A percentile compares a stretch with the other conserved stretches of the same genome.
Evolutionary conservation across 2,113 vertebrate genomes (phyloP).

Genomic region (Oxygymnocypris stewartii): DNA sequence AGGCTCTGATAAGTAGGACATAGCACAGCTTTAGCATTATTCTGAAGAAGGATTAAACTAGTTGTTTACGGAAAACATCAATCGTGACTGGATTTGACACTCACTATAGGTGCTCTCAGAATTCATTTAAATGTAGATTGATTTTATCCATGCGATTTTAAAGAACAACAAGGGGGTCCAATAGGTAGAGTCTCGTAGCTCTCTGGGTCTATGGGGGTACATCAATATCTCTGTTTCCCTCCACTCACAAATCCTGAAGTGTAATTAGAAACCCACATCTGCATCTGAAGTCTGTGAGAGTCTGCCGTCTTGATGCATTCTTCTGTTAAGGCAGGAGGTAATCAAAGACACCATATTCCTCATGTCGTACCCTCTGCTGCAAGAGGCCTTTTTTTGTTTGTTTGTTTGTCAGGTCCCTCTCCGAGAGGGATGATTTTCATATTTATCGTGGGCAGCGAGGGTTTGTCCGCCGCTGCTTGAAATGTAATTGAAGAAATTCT

Average conservation of each 20-base stretch:
- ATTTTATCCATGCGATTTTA: conserved; percentile 40
- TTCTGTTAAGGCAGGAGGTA: conserved; percentile 22
- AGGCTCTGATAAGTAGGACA: background rate
- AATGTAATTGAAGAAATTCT: conserved; percentile 63
- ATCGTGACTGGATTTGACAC: background rate
- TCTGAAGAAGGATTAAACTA: background rate
- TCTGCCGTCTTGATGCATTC: conserved; percentile 6
- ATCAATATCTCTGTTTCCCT: conserved; percentile 16
- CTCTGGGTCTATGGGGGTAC: conserved; percentile 33
- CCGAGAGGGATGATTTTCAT: conserved; percentile 56
- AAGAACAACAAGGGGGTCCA: conserved; percentile 37
- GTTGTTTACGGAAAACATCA: conserved; percentile 41
- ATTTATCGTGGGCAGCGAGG: conserved; percentile 47
- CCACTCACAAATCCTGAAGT: conserved; percentile 2
- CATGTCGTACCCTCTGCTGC: conserved; percentile 10
- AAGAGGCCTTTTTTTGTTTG: conserved; percentile 14
- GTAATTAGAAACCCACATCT: conserved; percentile 28
- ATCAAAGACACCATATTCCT: conserved; percentile 31
- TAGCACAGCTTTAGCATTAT: conserved; percentile 42
- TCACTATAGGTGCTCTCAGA: conserved; percentile 27
- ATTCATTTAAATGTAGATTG: conserved; percentile 60
- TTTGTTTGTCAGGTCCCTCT: conserved; percentile 34
- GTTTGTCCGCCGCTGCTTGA: conserved; percentile 43
- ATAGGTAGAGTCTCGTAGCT: conserved; percentile 29
- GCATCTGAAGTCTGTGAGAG: background rate